phyloP scores from a whole-genome alignment of 1,140 invertebrate species.

The Drosophila repletoides region DNA sequence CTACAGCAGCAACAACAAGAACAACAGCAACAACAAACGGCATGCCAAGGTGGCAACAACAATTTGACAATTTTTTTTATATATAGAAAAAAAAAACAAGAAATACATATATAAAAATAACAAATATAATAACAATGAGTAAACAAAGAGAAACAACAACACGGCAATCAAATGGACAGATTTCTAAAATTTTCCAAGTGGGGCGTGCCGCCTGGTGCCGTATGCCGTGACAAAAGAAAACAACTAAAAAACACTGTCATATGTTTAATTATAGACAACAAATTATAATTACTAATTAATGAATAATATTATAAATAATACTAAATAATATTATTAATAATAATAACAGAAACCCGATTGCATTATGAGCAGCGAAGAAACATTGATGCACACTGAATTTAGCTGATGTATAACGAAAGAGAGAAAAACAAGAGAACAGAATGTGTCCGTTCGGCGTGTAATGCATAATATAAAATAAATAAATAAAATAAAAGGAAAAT shows the following conservation, averaged over 20 bases:
- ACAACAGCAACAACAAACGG: constrained; percentile 25
- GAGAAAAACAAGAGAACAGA: constrained; percentile 51
- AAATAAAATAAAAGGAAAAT: constrained; percentile 72
- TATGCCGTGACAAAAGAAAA: constrained; percentile 14
- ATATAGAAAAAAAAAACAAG: constrained; percentile 32
- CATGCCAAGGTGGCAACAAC: constrained; percentile 29
- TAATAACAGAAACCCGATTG: constrained; percentile 27
- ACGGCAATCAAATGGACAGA: constrained; percentile 75
- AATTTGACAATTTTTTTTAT: constrained; percentile 54
- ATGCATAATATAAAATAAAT: constrained; percentile 65
- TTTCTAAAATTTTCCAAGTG: constrained; percentile 70
- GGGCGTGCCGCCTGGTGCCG: constrained; percentile 38
- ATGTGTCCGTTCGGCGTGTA: constrained; percentile 64
- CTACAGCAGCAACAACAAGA: constrained; percentile 5
- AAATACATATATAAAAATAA: too few relatives aligned
- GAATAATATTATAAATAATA: constrained; percentile 32
- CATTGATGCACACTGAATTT: constrained; percentile 64
- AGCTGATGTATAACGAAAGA: constrained; percentile 70
- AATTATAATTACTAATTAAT: constrained; percentile 43
- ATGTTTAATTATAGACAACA: constrained; percentile 63
- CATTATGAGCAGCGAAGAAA: constrained; percentile 24
- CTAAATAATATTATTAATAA: constrained; percentile 10
- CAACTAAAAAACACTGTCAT: constrained; percentile 52
- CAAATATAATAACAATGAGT: too few relatives aligned
- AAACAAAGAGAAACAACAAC: too few relatives aligned